A percentile compares a stretch with the other conserved stretches of the same genome.
Conservation (phyloP, 2,888 invertebrate genomes). For the Phania funesta region DNA sequence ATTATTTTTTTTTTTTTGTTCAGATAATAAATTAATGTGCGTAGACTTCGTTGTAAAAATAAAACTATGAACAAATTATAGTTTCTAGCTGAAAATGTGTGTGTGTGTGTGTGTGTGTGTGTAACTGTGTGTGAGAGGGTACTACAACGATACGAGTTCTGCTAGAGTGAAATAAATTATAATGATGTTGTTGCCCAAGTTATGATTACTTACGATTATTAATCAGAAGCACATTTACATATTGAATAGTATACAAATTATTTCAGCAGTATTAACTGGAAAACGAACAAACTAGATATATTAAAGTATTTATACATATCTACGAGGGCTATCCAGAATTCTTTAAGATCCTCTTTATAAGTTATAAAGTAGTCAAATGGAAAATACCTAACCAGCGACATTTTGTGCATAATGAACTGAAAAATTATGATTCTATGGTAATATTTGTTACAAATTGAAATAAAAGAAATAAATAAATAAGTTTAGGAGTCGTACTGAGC, state of each 20-base stretch:
- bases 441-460: too few species aligned
- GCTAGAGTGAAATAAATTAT: conserved; percentile 63
- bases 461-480: too few species aligned
- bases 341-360: too few species aligned
- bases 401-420: too few species aligned
- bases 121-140: neutral
- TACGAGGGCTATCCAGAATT: neutral
- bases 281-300: conserved; percentile 14
- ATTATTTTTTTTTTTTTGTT: too few species aligned
- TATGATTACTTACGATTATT: conserved; percentile 63
- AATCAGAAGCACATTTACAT: conserved; percentile 67
- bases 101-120: neutral
- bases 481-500: too few species aligned
- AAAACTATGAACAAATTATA: conserved; percentile 37
- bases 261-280: conserved; percentile 45
- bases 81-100: neutral
- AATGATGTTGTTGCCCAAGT: conserved; percentile 63
- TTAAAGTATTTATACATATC: neutral
- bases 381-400: too few species aligned
- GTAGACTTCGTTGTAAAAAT: conserved; percentile 8
- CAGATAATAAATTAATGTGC: conserved; percentile 22
- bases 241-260: conserved; percentile 62
- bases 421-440: too few species aligned
- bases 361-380: too few species aligned
- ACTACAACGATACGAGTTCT: conserved; percentile 15